A percentile compares a stretch with the other conserved stretches of the same genome.
phyloP scores from a whole-genome alignment of 53 echinoderm and acorn worm genomes.

The Holothuria leucospilota region DNA sequence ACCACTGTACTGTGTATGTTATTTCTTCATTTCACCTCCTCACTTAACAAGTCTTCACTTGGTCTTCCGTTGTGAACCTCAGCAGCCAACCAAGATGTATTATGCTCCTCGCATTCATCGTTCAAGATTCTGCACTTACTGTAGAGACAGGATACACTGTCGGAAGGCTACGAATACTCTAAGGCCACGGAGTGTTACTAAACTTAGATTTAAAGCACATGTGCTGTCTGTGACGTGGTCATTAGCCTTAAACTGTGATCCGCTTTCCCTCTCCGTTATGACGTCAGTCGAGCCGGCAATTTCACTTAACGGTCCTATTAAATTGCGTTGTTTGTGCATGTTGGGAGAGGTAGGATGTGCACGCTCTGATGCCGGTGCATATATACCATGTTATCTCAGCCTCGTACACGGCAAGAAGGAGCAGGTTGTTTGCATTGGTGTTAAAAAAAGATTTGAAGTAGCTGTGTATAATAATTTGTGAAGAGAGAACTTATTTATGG shows the following conservation, averaged over 20 bases:
- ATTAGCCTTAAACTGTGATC: constrained; percentile 8
- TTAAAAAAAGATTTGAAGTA: neutral
- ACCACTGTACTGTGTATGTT: too few relatives aligned
- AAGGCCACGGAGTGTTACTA: neutral
- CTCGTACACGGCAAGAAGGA: neutral
- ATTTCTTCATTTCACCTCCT: too few relatives aligned
- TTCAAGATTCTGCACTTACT: too few relatives aligned
- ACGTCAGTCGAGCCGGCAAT: constrained; percentile 24
- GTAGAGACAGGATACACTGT: too few relatives aligned
- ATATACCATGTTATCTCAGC: neutral
- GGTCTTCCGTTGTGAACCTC: too few relatives aligned
- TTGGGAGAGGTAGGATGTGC: neutral
- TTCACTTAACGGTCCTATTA: neutral
- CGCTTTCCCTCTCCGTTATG: neutral
- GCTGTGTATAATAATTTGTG: too few relatives aligned
- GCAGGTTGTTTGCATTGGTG: constrained; percentile 21
- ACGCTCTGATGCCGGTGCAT: neutral
- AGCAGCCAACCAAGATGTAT: too few relatives aligned
- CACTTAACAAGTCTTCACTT: too few relatives aligned
- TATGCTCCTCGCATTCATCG: too few relatives aligned
- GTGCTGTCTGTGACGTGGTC: constrained; percentile 24
- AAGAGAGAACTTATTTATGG: too few relatives aligned
- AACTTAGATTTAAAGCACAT: constrained; percentile 23
- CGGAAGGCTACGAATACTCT: too few relatives aligned
- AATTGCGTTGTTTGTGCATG: constrained; percentile 24